Percentiles rank a stretch among this genome's conserved stretches.
phyloP scores from a whole-genome alignment of 2,797 vertebrate genomes.

The Poeciliopsis paucimaculata region DNA sequence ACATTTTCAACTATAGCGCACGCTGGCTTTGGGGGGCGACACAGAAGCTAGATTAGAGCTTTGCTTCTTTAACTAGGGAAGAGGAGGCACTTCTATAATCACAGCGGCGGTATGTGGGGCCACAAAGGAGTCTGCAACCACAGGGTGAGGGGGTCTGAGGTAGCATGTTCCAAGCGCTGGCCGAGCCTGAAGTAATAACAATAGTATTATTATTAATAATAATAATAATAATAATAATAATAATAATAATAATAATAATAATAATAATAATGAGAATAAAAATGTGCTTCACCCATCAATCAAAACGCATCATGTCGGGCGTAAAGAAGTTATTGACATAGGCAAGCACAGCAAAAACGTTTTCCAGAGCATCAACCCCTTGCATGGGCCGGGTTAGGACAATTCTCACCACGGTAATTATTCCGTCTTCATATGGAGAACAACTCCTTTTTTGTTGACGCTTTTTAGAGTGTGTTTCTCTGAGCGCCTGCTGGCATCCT shows the following conservation, averaged over 20 bases:
- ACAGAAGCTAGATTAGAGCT: constrained; percentile 77
- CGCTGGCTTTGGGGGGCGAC: constrained; percentile 75
- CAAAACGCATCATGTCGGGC: constrained; percentile 54
- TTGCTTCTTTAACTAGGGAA: constrained; percentile 75
- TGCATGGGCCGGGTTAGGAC: constrained; percentile 31
- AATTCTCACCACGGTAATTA: constrained; percentile 45
- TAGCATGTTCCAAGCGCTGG: constrained; percentile 66
- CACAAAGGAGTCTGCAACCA: constrained; percentile 73
- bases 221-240: not conserved
- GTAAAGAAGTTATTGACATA: constrained; percentile 62
- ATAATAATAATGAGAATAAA: not conserved
- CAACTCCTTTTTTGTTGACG: constrained; percentile 52
- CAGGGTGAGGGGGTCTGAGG: constrained; percentile 65
- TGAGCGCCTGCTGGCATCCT: constrained; percentile 39
- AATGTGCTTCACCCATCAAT: constrained; percentile 54
- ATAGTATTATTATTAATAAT: not conserved
- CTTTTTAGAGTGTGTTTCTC: constrained; percentile 42
- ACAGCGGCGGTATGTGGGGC: constrained; percentile 76
- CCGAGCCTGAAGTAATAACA: constrained; percentile 31
- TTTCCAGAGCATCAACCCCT: constrained; percentile 31
- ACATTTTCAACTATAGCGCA: constrained; percentile 62
- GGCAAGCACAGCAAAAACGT: constrained; percentile 27
- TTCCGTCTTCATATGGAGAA: constrained; percentile 43
- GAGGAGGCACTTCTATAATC: constrained; percentile 76
- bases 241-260: no score